Evolutionary conservation across 2,888 invertebrate genomes (phyloP).

Genomic region (Aphelenchoides bicaudatus): DNA sequence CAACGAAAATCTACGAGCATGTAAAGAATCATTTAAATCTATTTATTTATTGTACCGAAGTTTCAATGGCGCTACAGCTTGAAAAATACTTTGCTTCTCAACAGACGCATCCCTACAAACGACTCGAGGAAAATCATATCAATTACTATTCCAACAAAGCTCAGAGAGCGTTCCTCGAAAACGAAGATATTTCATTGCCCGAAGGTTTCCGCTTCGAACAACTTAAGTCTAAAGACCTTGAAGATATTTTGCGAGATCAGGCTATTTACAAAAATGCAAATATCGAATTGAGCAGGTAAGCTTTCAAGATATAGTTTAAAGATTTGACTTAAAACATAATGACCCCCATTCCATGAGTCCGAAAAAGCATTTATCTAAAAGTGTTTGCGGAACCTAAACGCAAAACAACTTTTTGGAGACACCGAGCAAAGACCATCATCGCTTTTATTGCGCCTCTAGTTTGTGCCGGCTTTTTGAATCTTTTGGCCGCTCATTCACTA

Average conservation of each 20-base stretch:
- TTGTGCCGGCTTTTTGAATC: too few relatives aligned
- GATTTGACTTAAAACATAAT: too few relatives aligned
- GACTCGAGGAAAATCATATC: background rate
- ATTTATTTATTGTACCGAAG: conserved; percentile 5
- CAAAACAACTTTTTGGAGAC: too few relatives aligned
- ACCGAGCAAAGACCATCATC: too few relatives aligned
- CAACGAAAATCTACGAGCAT: background rate
- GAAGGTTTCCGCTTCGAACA: background rate
- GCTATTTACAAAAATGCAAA: background rate
- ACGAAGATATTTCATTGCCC: background rate
- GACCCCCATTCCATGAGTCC: too few relatives aligned
- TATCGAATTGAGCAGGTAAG: too few relatives aligned
- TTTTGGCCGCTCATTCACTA: too few relatives aligned
- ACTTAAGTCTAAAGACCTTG: conserved; percentile 3
- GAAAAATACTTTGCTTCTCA: background rate
- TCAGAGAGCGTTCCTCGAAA: background rate
- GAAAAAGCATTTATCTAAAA: too few relatives aligned
- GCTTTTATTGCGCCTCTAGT: too few relatives aligned
- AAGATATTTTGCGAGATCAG: background rate
- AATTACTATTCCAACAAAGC: background rate
- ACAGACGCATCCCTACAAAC: conserved; percentile 5
- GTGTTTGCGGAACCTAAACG: too few relatives aligned
- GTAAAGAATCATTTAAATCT: background rate
- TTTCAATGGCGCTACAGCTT: conserved; percentile 4
- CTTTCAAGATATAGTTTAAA: too few relatives aligned